phyloP scores from a whole-genome alignment of 2,113 vertebrate genomes.

The Megaceryle torquata region DNA sequence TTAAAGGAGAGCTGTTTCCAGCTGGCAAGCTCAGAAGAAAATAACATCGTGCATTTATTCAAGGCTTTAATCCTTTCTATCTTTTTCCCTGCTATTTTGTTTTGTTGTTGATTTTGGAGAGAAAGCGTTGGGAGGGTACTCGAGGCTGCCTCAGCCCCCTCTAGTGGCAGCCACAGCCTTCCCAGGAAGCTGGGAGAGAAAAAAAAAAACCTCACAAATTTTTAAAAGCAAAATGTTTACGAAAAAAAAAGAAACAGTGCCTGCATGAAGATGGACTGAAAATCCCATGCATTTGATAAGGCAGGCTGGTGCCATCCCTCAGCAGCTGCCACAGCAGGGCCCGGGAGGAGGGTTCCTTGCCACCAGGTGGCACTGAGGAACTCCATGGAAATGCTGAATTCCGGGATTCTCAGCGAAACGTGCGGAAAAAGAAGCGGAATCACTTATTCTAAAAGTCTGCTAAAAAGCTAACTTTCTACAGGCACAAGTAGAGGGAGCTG shows the following conservation, averaged over 20 bases:
- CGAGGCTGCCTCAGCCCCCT: conserved; percentile 7
- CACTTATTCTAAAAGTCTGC: background rate
- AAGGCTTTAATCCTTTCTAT: background rate
- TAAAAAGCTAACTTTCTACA: background rate
- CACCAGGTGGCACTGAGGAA: conserved; percentile 44
- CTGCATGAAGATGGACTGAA: background rate
- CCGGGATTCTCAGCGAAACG: background rate
- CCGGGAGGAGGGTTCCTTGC: background rate
- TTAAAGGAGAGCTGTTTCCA: background rate
- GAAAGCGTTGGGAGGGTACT: background rate
- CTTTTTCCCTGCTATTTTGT: background rate
- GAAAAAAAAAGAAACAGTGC: background rate
- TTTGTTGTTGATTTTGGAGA: conserved; percentile 21
- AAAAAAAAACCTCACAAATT: background rate
- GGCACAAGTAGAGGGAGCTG: background rate
- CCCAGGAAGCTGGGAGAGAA: background rate
- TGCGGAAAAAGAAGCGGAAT: background rate
- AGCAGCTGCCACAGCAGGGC: background rate
- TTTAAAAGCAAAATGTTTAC: background rate
- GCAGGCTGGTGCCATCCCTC: background rate
- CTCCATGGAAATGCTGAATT: background rate
- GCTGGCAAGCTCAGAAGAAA: background rate
- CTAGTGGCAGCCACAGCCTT: conserved; percentile 19
- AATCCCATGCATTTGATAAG: background rate
- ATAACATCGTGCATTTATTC: background rate